Evolutionary conservation across 2,113 vertebrate genomes (phyloP).

Genomic region (Mustela lutreola): DNA sequence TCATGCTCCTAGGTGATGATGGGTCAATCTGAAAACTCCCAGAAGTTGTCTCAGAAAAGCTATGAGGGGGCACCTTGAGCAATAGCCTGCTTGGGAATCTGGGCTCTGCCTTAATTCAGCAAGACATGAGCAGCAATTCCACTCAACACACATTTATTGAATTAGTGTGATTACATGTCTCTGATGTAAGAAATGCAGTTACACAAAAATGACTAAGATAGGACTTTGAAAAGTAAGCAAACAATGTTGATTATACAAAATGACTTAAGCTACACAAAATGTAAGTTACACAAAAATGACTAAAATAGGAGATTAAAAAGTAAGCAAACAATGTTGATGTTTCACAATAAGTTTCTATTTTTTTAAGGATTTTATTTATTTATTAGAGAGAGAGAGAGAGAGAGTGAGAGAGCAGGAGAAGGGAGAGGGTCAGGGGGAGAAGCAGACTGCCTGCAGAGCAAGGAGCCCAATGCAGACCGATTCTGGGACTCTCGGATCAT

Average conservation of each 20-base stretch:
- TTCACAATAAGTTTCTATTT: not conserved
- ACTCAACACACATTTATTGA: not conserved
- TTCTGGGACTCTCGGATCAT: too few species aligned
- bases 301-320: not conserved
- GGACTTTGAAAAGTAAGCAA: not conserved
- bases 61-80: not conserved
- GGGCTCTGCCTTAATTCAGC: not conserved
- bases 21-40: not conserved
- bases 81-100: not conserved
- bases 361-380: too few species aligned
- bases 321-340: not conserved
- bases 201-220: not conserved
- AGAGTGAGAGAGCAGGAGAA: too few species aligned
- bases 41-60: not conserved
- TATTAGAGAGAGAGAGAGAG: too few species aligned
- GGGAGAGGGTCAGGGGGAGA: too few species aligned
- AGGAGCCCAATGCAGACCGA: too few species aligned
- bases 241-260: not conserved
- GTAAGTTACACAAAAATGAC: not conserved
- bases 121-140: not conserved
- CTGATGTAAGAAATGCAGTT: not conserved
- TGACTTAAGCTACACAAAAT: too few species aligned
- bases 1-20: not conserved
- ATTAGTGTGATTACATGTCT: not conserved
- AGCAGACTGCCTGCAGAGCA: too few species aligned